Conservation (phyloP, 2,888 invertebrate genomes). For the Ptilodon capucinus region DNA sequence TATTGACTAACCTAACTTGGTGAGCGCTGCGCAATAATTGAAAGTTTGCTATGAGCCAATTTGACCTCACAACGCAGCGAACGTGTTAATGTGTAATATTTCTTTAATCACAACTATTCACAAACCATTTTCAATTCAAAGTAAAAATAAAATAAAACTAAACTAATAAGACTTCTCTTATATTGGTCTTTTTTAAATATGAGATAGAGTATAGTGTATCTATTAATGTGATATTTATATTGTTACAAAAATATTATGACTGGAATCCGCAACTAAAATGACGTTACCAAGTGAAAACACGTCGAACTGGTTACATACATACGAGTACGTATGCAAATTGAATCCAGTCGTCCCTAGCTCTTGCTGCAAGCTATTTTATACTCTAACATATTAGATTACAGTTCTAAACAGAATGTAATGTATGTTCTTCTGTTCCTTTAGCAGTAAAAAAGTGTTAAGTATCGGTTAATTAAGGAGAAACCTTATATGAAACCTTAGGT, state of each 20-base stretch:
- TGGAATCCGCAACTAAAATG: neutral
- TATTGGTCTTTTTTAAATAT: too few relatives aligned
- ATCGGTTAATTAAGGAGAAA: conserved; percentile 72
- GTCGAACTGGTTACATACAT: conserved; percentile 52
- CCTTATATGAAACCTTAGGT: conserved; percentile 67
- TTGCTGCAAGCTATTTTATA: conserved; percentile 35
- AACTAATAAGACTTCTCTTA: too few relatives aligned
- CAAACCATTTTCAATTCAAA: too few relatives aligned
- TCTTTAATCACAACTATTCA: too few relatives aligned
- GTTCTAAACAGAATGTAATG: conserved; percentile 35
- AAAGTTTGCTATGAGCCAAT: too few relatives aligned
- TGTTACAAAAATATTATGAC: conserved; percentile 4
- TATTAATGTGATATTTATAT: neutral
- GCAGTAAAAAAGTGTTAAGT: conserved; percentile 51
- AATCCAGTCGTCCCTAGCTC: conserved; percentile 35
- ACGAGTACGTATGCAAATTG: conserved; percentile 60
- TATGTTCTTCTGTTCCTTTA: conserved; percentile 20
- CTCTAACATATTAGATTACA: conserved; percentile 38
- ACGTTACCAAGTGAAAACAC: conserved; percentile 35
- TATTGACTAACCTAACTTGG: too few relatives aligned
- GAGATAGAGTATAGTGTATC: too few relatives aligned
- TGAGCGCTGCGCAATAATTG: too few relatives aligned
- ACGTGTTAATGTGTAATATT: too few relatives aligned
- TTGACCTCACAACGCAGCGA: too few relatives aligned
- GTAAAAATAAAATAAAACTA: too few relatives aligned